phyloP scores from a whole-genome alignment of 2,888 invertebrate genomes.

The Drosophila engyochracea region DNA sequence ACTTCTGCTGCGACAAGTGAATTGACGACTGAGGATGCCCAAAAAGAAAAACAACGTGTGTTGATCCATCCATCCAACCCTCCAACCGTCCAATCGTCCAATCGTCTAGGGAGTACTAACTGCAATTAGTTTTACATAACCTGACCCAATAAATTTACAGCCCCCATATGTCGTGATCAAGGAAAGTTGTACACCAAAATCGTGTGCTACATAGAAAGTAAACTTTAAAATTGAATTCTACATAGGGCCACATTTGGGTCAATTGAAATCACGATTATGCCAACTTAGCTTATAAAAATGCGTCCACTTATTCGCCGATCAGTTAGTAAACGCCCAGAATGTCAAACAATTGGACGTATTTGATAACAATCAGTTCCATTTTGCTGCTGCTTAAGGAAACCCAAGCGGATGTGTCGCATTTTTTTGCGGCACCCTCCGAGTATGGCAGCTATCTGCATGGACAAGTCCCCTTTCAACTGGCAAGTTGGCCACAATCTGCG shows the following conservation, averaged over 20 bases:
- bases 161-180: slow-evolving; percentile 61
- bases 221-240: slow-evolving; percentile 28
- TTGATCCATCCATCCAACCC: slow-evolving; percentile 9
- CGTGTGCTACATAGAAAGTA: slow-evolving; percentile 68
- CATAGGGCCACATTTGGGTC: slow-evolving; percentile 44
- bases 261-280: slow-evolving; percentile 57
- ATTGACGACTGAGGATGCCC: slow-evolving; percentile 27
- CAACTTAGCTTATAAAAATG: slow-evolving; percentile 63
- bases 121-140: slow-evolving; percentile 71
- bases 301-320: slow-evolving; percentile 30
- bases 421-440: slow-evolving; percentile 69
- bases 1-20: slow-evolving; percentile 47
- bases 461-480: slow-evolving; percentile 57
- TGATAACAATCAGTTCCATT: slow-evolving; percentile 10
- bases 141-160: slow-evolving; percentile 53
- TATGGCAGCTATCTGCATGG: slow-evolving; percentile 66
- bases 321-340: slow-evolving; percentile 61
- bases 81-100: neutral
- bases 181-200: slow-evolving; percentile 75
- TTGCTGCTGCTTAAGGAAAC: neutral
- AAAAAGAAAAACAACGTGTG: slow-evolving; percentile 16
- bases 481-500: slow-evolving; percentile 41
- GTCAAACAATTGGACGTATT: slow-evolving; percentile 53
- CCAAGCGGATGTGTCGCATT: slow-evolving; percentile 76
- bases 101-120: slow-evolving; percentile 45